phyloP scores from a whole-genome alignment of 1,140 invertebrate species.

The Drosophila nebulosa region DNA sequence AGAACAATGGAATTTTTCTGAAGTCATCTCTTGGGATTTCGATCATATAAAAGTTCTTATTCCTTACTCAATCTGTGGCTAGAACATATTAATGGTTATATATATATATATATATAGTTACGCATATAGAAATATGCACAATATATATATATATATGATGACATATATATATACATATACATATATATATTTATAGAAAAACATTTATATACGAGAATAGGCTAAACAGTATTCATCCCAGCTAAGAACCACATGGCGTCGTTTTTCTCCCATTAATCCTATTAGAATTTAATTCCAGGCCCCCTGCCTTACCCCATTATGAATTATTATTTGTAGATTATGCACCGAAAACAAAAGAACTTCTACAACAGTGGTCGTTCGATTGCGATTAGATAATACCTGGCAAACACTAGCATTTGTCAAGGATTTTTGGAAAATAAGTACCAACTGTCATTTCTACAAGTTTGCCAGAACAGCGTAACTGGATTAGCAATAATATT shows the following conservation, averaged over 20 bases:
- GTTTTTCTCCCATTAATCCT: neutral
- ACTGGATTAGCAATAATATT: neutral
- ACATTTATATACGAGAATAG: neutral
- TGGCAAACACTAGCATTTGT: neutral
- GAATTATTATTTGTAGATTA: neutral
- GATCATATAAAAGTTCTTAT: slow-evolving; percentile 16
- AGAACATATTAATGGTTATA: neutral
- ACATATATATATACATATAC: slow-evolving; percentile 56
- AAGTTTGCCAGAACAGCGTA: neutral
- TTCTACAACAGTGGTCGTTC: too few species aligned
- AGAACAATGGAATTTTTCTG: slow-evolving; percentile 34
- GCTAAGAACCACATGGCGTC: neutral
- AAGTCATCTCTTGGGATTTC: slow-evolving; percentile 1
- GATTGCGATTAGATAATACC: neutral
- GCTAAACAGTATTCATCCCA: neutral
- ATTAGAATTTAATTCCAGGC: neutral
- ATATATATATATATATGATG: slow-evolving; percentile 16
- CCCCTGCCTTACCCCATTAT: neutral
- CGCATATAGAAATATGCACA: slow-evolving; percentile 53
- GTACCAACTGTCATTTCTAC: neutral
- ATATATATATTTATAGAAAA: slow-evolving; percentile 12
- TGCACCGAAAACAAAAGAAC: neutral
- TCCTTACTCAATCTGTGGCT: slow-evolving; percentile 29
- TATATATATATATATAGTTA: slow-evolving; percentile 46
- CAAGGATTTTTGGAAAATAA: neutral